Conservation (phyloP, 2,888 invertebrate genomes). For the Nineta flava region DNA sequence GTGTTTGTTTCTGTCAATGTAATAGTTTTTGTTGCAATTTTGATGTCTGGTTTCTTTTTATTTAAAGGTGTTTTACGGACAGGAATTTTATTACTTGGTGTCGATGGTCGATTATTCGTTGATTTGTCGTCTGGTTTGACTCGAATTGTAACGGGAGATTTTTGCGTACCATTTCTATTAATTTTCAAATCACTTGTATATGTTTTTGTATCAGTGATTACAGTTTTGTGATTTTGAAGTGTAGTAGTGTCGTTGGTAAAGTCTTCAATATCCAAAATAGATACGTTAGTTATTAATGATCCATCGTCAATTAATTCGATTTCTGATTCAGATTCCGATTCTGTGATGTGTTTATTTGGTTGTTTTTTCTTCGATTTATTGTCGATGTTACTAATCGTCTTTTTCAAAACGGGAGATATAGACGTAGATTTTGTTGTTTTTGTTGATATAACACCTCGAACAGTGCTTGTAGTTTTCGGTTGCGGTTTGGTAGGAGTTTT, state of each 20-base stretch:
- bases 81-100: neutral
- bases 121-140: conserved; percentile 29
- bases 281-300: neutral
- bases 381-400: neutral
- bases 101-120: neutral
- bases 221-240: neutral
- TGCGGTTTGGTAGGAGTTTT: conserved; percentile 3
- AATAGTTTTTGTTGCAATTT: conserved; percentile 35
- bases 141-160: conserved; percentile 12
- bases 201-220: neutral
- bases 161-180: neutral
- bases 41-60: conserved; percentile 19
- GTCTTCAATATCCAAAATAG: neutral
- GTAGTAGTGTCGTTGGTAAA: neutral
- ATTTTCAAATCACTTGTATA: no score
- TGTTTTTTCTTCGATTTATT: neutral
- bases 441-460: conserved; percentile 10
- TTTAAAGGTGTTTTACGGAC: conserved; percentile 10
- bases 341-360: neutral
- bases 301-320: neutral
- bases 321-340: neutral
- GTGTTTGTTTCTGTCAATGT: conserved; percentile 24
- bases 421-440: conserved; percentile 11
- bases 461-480: conserved; percentile 7
- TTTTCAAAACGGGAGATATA: conserved; percentile 3